Percentiles rank a stretch among this genome's conserved stretches.
These are phyloP conservation scores for Babylonia areolata DNA, from an alignment of 1,140 invertebrate species.

Conservation along the genomic window DNA sequence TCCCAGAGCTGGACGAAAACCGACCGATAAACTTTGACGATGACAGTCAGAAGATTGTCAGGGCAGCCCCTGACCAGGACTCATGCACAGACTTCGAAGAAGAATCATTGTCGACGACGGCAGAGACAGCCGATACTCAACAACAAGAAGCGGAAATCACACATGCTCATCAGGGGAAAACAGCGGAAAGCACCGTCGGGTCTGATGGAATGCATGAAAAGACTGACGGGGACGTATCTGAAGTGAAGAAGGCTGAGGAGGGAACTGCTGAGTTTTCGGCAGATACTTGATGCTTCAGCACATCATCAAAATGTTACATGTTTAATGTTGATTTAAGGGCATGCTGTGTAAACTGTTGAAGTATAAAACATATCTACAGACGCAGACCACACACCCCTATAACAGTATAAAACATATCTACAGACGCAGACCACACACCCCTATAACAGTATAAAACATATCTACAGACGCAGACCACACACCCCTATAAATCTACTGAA, in stretches of 20 bases:
- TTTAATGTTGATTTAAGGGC: too few relatives aligned
- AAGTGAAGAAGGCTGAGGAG: neutral
- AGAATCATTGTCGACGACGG: neutral
- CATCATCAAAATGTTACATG: too few relatives aligned
- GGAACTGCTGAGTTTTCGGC: neutral
- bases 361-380: too few relatives aligned
- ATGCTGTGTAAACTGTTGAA: too few relatives aligned
- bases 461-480: too few relatives aligned
- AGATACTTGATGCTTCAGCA: conserved; percentile 5
- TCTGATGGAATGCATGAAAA: neutral
- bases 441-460: too few relatives aligned
- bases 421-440: too few relatives aligned
- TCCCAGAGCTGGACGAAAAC: conserved; percentile 12
- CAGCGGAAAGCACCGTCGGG: neutral
- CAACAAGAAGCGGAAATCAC: neutral
- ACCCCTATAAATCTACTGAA: too few relatives aligned
- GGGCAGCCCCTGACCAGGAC: neutral
- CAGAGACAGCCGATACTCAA: neutral
- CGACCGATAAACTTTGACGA: neutral
- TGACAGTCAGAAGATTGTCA: neutral
- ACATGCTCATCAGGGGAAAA: neutral
- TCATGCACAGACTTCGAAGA: neutral
- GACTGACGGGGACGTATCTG: neutral
- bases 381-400: too few relatives aligned
- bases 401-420: too few relatives aligned